Base-by-base conservation (phyloP, 2,113 vertebrate species). In the Picathartes gymnocephalus region DNA sequence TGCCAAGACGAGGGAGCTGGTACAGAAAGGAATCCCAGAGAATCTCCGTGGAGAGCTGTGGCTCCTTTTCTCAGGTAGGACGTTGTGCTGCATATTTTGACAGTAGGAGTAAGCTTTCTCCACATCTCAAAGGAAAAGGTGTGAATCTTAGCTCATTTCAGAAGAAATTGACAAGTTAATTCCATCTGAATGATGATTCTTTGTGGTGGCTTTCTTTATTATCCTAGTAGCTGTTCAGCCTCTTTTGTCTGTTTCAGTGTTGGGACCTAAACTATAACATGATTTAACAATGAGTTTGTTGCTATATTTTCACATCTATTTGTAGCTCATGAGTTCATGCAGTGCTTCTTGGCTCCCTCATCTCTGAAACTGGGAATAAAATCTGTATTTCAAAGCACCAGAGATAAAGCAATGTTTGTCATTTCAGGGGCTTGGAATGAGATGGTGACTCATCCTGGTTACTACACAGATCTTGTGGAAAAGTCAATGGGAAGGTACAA, bases 21-120 rank as follows among this genome's bases (percentile, higher is more conserved):
- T 99, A 28, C 97, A 99, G 13, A 99, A 98, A 42, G 99, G 99
- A 69, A 99, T 99, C 76, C 99, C 99, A 2, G 99, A 99, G 88
- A 96, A 90, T 64, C 98, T 99, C 33, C 98, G 99, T 28, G 99
- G 99, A 61, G 99, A 99, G 71, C 98, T 99, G 25, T 99, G 99
- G 99, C 98, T 99, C 68, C 98, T 99, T 25, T 99, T 99, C 96
- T 99, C 98, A 54, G 98, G 98, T 99, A 93, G 96, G 94, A 57
- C 4, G 4, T 45, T 64, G 37, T 95, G 47, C 62, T 73, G 57
- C 17, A 8, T 85, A 48, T 73, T 61, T 82, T 35, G 60, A 51
- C 37, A 72, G 12, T 42, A 77, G 27, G 19, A 68, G 10, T 54
- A 74, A 90, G 11, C 15, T 86, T 82, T 66, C 47, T 70, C n/a